A percentile compares a stretch with the other conserved stretches of the same genome.
These are phyloP conservation scores for Ptilodon capucinus DNA, from an alignment of 2,888 invertebrate genomes.

Conservation along the genomic window DNA sequence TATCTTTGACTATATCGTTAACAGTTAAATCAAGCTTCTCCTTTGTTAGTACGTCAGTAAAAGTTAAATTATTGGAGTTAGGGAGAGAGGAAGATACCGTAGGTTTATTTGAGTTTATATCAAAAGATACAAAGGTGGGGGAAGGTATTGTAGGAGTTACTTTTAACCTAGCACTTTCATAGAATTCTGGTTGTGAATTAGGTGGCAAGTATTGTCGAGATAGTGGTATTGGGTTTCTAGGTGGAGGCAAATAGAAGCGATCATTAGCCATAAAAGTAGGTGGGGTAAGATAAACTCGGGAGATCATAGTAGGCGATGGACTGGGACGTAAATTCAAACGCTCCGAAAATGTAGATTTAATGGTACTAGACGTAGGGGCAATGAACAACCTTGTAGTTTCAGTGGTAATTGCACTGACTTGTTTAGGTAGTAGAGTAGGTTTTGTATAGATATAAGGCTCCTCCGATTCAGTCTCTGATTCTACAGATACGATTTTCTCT, in stretches of 20 bases:
- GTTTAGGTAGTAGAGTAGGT: slow-evolving; percentile 45
- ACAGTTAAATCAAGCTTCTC: slow-evolving; percentile 70
- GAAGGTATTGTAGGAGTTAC: slow-evolving; percentile 42
- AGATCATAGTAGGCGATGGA: slow-evolving; percentile 48
- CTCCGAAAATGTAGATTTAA: slow-evolving; percentile 40
- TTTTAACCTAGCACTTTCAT: slow-evolving; percentile 45
- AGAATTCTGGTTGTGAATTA: slow-evolving; percentile 33
- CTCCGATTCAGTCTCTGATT: slow-evolving; percentile 21
- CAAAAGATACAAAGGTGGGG: slow-evolving; percentile 29
- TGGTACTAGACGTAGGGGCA: slow-evolving; percentile 41
- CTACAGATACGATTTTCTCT: slow-evolving; percentile 30
- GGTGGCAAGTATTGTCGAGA: slow-evolving; percentile 60
- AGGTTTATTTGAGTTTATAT: slow-evolving; percentile 30
- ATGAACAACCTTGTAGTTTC: slow-evolving; percentile 39
- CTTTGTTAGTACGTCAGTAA: slow-evolving; percentile 68
- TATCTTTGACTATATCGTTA: slow-evolving; percentile 67
- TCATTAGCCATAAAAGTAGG: slow-evolving; percentile 60
- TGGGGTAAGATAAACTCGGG: slow-evolving; percentile 54
- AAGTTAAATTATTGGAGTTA: slow-evolving; percentile 61
- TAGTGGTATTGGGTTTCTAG: slow-evolving; percentile 37
- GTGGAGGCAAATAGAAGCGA: slow-evolving; percentile 60
- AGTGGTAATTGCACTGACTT: slow-evolving; percentile 38
- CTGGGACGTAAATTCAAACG: slow-evolving; percentile 42
- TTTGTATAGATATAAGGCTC: slow-evolving; percentile 50
- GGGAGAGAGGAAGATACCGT: slow-evolving; percentile 24